Conservation (phyloP, 2,888 invertebrate genomes). For the Campopleginae sp. region DNA sequence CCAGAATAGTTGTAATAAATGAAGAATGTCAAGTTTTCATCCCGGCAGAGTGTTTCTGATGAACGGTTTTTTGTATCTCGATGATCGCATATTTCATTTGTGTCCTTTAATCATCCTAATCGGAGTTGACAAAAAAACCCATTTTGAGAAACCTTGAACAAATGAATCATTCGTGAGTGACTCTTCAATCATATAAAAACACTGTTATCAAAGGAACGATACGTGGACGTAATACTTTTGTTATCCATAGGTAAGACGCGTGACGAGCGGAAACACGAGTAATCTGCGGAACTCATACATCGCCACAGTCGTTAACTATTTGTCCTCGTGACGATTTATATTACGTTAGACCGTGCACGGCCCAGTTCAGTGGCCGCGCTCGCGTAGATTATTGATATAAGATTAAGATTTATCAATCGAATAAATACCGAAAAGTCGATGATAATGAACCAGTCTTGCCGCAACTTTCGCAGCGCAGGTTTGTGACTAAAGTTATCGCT, state of each 20-base stretch:
- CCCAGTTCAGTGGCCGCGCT: background rate
- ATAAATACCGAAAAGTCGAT: slow-evolving; percentile 33
- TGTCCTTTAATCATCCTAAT: background rate
- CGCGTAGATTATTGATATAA: background rate
- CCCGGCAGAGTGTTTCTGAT: background rate
- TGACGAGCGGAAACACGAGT: background rate
- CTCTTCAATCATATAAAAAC: background rate
- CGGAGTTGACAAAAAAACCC: no score
- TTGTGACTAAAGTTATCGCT: background rate
- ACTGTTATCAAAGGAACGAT: background rate
- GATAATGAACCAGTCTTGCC: slow-evolving; percentile 26
- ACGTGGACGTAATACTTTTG: background rate
- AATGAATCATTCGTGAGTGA: background rate
- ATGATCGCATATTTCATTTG: background rate
- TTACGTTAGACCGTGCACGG: background rate
- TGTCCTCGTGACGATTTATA: background rate
- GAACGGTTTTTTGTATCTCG: background rate
- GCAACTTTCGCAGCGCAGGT: slow-evolving; percentile 2
- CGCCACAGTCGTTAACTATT: background rate
- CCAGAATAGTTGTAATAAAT: no score
- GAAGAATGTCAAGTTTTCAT: background rate
- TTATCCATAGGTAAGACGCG: background rate
- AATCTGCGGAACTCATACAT: background rate
- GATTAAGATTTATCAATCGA: slow-evolving; percentile 7
- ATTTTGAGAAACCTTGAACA: background rate